A percentile compares a stretch with the other conserved stretches of the same genome.
Conservation (phyloP, 2,797 vertebrate species). For the Spheniscus humboldti region DNA sequence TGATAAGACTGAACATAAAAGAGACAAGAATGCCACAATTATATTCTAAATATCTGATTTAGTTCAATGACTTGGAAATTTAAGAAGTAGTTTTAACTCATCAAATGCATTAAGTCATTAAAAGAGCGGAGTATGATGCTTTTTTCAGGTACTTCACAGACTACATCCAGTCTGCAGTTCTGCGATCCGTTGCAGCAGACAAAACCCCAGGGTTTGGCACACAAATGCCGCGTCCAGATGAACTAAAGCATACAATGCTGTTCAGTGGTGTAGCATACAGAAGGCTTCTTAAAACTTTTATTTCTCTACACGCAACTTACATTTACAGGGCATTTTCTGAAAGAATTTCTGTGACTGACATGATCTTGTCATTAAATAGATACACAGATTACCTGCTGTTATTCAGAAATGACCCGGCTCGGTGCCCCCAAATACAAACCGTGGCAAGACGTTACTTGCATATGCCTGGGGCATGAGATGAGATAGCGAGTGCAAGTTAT, state of each 20-base stretch:
- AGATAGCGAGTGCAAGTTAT: background rate
- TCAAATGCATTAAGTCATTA: background rate
- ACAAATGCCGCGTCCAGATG: background rate
- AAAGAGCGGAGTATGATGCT: background rate
- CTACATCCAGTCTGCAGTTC: background rate
- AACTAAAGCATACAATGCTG: background rate
- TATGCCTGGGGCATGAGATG: background rate
- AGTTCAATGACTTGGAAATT: background rate
- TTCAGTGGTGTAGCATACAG: background rate
- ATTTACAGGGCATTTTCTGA: background rate
- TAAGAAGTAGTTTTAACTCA: background rate
- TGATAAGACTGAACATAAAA: background rate
- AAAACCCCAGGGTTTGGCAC: background rate
- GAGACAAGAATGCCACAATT: background rate
- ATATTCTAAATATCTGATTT: background rate
- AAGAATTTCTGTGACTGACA: background rate
- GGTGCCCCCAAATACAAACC: background rate
- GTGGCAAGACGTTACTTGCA: background rate
- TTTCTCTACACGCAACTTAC: accelerated
- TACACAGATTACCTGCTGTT: background rate
- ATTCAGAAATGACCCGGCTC: background rate
- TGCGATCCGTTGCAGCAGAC: background rate
- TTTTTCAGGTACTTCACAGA: background rate
- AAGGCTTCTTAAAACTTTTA: background rate
- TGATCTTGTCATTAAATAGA: background rate